Percentiles rank a stretch among this genome's conserved stretches.
Conservation (phyloP, 37 sponge, comb jelly and placozoan genomes). For the Aphrocallistes beatrix region DNA sequence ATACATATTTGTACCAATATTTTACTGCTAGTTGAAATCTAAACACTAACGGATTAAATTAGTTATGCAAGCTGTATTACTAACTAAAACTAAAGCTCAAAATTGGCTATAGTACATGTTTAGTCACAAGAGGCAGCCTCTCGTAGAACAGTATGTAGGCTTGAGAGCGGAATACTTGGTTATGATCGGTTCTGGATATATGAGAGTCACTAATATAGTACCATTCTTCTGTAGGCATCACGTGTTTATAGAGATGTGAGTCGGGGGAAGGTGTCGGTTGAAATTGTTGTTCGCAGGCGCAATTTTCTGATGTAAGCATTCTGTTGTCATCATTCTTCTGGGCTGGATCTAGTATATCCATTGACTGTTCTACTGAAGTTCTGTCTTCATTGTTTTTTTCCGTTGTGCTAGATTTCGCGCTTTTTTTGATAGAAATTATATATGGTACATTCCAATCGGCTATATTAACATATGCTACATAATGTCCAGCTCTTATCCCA, state of each 20-base stretch:
- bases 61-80: no score
- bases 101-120: no score
- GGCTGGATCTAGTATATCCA: background rate
- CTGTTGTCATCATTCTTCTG: background rate
- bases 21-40: no score
- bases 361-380: background rate
- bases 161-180: conserved; percentile 52
- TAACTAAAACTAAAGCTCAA: no score
- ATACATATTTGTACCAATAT: no score
- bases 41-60: no score
- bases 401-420: no score
- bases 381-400: background rate
- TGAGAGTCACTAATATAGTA: conserved; percentile 77
- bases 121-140: conserved; percentile 29
- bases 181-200: conserved; percentile 33
- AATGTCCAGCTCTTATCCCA: conserved; percentile 77
- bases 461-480: conserved; percentile 70
- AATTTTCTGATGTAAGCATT: no score
- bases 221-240: conserved; percentile 46
- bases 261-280: no score
- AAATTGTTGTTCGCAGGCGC: no score
- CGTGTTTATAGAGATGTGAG: no score
- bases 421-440: no score
- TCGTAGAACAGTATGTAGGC: conserved; percentile 96
- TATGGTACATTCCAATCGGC: conserved; percentile 22